Evolutionary conservation across 2,113 vertebrate species (phyloP).

Genomic region (Aplodontia rufa): DNA sequence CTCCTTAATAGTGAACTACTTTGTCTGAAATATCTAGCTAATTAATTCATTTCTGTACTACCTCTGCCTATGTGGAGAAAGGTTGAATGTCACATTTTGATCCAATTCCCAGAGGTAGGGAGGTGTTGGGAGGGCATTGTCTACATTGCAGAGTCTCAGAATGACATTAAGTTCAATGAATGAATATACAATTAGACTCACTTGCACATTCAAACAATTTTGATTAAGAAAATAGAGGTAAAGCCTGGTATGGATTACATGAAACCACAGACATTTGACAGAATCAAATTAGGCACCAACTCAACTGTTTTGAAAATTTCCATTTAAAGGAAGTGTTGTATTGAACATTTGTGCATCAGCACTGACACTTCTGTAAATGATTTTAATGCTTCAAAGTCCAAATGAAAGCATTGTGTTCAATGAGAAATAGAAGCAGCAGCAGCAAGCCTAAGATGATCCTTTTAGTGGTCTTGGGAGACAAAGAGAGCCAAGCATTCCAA

Average conservation of each 20-base stretch:
- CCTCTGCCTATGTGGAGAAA: slow-evolving; percentile 27
- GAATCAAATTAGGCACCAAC: slow-evolving; percentile 45
- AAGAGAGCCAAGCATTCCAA: slow-evolving; percentile 31
- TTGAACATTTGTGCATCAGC: background rate
- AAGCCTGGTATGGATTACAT: slow-evolving; percentile 35
- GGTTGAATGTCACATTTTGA: background rate
- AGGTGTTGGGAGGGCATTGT: background rate
- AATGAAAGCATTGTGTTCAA: slow-evolving; percentile 34
- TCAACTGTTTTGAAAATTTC: slow-evolving; percentile 52
- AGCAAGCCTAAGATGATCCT: background rate
- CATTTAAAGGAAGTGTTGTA: slow-evolving; percentile 56
- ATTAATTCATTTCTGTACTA: slow-evolving; percentile 43
- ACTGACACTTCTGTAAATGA: slow-evolving; percentile 54
- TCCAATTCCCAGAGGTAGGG: background rate
- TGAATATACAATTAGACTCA: slow-evolving; percentile 46
- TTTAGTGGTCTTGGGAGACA: slow-evolving; percentile 29
- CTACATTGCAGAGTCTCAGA: background rate
- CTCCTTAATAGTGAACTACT: background rate
- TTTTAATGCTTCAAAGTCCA: slow-evolving; percentile 52
- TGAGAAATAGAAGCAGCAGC: slow-evolving; percentile 39
- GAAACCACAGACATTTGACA: slow-evolving; percentile 47
- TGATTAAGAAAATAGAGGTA: slow-evolving; percentile 52
- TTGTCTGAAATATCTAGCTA: slow-evolving; percentile 39
- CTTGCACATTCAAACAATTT: slow-evolving; percentile 16
- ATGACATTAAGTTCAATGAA: slow-evolving; percentile 24